Base-by-base conservation (phyloP, 1,140 invertebrate genomes). In the Eueides isabella region DNA sequence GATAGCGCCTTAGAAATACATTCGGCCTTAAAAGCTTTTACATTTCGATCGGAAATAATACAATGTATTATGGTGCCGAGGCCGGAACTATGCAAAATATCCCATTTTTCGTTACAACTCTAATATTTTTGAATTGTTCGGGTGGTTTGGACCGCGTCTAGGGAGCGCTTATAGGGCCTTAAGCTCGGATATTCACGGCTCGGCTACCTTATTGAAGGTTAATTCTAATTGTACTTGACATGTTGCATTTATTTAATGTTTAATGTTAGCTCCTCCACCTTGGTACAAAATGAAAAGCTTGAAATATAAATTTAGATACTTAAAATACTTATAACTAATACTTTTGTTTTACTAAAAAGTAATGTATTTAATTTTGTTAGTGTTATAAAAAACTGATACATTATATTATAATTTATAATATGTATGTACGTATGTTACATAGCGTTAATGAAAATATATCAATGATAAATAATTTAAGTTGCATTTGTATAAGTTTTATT, bases 21-120 rank as follows among this genome's bases (percentile, higher is more conserved):
- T 88, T 73, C 77, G 86, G 90, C 88, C 68, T 87, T 86, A 91
- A 91, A 91, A 91, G 91, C 91, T 91, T 91, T 92, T 88, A 90
- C 81, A 88, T 86, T 90, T 85, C 89, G 85, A 82, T 85, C 80
- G 85, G 83, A 89, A 91, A 87, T 91, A 91, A 90, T 89, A 91
- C 87, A 87, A 72, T 85, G 87, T 92, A 89, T 89, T 90, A 86
- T 85, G 83, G 79, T 73, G 64, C 73, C 74, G 75, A 31, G 65
- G 75, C 71, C 77, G 82, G 78, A 86, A 83, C 82, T 90, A 91
- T 90, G 88, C 85, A 89, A 89, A 91, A 90, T 92, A 91, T 91
- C 86, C 84, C 85, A 87, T 90, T 92, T 91, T 92, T 92, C 88
- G 90, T 88, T 77, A 75, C 76, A 78, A 77, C 80, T 77, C 80